Evolutionary conservation across 2,113 vertebrate species (phyloP), one percentile per base, ranked within the genome.

Genomic region (Hypomesus transpacificus): DNA sequence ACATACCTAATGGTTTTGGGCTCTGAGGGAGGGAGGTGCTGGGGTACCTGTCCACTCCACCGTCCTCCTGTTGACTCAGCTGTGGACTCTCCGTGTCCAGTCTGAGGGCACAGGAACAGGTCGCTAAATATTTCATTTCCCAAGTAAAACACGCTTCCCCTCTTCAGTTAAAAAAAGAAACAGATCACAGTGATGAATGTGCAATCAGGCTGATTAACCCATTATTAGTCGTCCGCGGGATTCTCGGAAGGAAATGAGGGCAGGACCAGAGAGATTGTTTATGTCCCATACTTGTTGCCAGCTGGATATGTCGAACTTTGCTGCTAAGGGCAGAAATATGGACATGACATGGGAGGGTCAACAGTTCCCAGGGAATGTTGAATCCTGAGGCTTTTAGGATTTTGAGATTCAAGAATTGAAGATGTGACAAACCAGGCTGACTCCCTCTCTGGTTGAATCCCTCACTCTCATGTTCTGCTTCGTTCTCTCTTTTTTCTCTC

Each of bases 111-210:
- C 84, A 86, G 88, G 84, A 88, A 82, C 84, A 87, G 88, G 89
- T 89, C 89, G 85, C 88, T 65, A 91, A 91, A 91, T 92, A 92
- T 93, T 93, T 92, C 90, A 92, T 93, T 92, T 93, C 91, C 90
- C 90, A 92, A 93, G 90, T 88, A 90, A 92, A 93, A 93, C 91
- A 93, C 54, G 78, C 85, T 87, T 85, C 80, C 79, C 85, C 78
- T 84, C 73, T 71, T 87, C 79, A 68, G 77, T 76, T 76, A 74
- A 75, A 82, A 75, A 78, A 84, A 73, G 82, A 81, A 84, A 85
- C 81, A 69, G 84, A 87, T 90, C 86, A 80, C 74, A 80, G 89
- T 92, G 90, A 93, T 91, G 88, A 88, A 93, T 92, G 91, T 88
- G 91, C 90, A 92, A 92, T 93, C 90, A 93, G 86, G 86, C 89